phyloP scores from a whole-genome alignment of 2,113 vertebrate species.

The Hepsetus odoe region DNA sequence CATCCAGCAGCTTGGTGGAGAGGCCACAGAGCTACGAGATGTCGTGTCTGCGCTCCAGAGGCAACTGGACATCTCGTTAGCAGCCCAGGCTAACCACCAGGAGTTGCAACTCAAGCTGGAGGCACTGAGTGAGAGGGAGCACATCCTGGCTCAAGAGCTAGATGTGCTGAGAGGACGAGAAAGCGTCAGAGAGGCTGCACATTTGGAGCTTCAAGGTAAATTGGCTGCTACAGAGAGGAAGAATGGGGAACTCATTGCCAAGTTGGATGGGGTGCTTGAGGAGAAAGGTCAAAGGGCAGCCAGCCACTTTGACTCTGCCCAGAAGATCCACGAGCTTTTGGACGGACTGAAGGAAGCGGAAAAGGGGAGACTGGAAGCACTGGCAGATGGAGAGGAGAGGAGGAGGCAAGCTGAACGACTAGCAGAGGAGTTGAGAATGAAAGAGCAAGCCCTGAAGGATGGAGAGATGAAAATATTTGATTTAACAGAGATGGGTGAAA shows the following conservation, averaged over 20 bases:
- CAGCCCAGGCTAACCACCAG: slow-evolving; percentile 71
- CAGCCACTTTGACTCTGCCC: slow-evolving; percentile 72
- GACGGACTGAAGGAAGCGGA: slow-evolving; percentile 81
- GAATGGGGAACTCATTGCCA: slow-evolving; percentile 73
- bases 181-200: slow-evolving; percentile 63
- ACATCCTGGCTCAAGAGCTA: slow-evolving; percentile 69
- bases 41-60: slow-evolving; percentile 80
- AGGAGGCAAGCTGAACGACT: slow-evolving; percentile 72
- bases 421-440: slow-evolving; percentile 75
- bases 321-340: slow-evolving; percentile 76
- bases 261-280: slow-evolving; percentile 65
- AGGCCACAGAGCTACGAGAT: slow-evolving; percentile 80
- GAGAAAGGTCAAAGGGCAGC: slow-evolving; percentile 74
- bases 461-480: slow-evolving; percentile 67
- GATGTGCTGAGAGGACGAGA: slow-evolving; percentile 60
- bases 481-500: slow-evolving; percentile 71
- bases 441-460: slow-evolving; percentile 71
- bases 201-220: slow-evolving; percentile 68
- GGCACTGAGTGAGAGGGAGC: slow-evolving; percentile 65
- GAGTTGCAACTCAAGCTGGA: slow-evolving; percentile 72
- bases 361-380: slow-evolving; percentile 71
- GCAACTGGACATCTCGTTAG: slow-evolving; percentile 79
- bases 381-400: slow-evolving; percentile 69
- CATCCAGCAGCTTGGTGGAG: slow-evolving; percentile 82
- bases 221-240: slow-evolving; percentile 70